Evolutionary conservation across 2,797 vertebrate species (phyloP), one percentile per base, ranked within the genome.

Genomic region (Knipowitschia caucasica): DNA sequence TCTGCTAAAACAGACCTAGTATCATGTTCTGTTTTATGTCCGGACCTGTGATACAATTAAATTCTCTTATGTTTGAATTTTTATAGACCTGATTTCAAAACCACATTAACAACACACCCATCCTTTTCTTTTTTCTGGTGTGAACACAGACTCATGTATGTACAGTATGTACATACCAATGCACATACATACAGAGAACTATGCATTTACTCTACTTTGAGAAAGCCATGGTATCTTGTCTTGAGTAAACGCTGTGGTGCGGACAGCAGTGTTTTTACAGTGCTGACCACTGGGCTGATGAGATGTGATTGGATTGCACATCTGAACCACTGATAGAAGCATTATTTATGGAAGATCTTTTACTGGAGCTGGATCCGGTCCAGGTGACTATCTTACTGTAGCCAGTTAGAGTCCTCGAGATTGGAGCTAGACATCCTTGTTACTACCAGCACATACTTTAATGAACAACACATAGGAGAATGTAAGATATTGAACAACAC

Each of bases 301-400:
- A 83, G 78, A 83, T 86, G 80, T 82, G 71, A 82, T 84, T 84
- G 80, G 80, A 85, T 82, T 83, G 80, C 82, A 74, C 80, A 82
- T 82, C 61, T 71, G 59, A 81, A 81, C 68, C 73, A 73, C 67
- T 80, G 80, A 83, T 79, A 66, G 73, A 73, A 74, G 77, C 70
- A 8, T 76, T 84, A 77, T 86, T 86, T 81, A 81, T 84, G 62
- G 77, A 73, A 74, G 74, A 74, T 65, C 53, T 47, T 81, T 85
- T 84, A 85, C 77, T 78, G 78, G 55, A 46, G 52, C 27, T 85
- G 85, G 82, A 82, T 59, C 10, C n/a, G 44, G 34, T 77, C 84
- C 85, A 88, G 77, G 53, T 63, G 50, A 33, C 62, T 81, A 78
- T 80, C 71, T 71, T 55, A 46, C 39, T 54, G 39, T 52, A 44